Conservation (phyloP, 92 coral and sea anemone species). For the Zoanthus sociatus region DNA sequence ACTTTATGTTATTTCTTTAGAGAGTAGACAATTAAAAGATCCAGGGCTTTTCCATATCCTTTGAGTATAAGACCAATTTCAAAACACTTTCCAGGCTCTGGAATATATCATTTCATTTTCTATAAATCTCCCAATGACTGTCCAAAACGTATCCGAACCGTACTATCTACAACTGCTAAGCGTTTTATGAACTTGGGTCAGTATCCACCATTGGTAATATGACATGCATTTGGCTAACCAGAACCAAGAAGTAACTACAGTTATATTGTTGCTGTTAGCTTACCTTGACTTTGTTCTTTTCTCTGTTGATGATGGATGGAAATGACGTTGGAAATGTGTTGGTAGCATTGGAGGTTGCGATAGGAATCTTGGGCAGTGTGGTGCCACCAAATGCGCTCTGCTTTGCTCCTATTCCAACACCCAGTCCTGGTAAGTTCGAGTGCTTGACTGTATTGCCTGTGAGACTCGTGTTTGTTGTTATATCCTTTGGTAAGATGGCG, state of each 20-base stretch:
- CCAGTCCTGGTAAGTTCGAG: constrained; percentile 66
- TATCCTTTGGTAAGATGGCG: constrained; percentile 71
- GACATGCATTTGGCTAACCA: too few relatives aligned
- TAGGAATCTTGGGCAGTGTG: constrained; percentile 88
- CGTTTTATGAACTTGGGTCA: too few relatives aligned
- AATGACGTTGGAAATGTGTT: constrained; percentile 91
- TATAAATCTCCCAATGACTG: too few relatives aligned
- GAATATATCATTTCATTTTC: too few relatives aligned
- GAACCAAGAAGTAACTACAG: neutral
- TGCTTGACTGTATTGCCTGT: constrained; percentile 60
- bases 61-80: too few relatives aligned
- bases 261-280: neutral
- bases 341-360: constrained; percentile 80
- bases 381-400: constrained; percentile 70
- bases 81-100: too few relatives aligned
- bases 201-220: too few relatives aligned
- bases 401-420: constrained; percentile 65
- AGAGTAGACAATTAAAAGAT: too few relatives aligned
- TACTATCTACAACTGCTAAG: too few relatives aligned
- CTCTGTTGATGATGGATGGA: constrained; percentile 82
- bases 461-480: constrained; percentile 51
- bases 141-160: too few relatives aligned
- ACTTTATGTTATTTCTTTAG: too few relatives aligned
- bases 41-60: too few relatives aligned
- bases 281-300: constrained; percentile 89